Evolutionary conservation across 2,797 vertebrate genomes (phyloP), one percentile per base, ranked within the genome.

Genomic region (Bryconaethiops microstoma): DNA sequence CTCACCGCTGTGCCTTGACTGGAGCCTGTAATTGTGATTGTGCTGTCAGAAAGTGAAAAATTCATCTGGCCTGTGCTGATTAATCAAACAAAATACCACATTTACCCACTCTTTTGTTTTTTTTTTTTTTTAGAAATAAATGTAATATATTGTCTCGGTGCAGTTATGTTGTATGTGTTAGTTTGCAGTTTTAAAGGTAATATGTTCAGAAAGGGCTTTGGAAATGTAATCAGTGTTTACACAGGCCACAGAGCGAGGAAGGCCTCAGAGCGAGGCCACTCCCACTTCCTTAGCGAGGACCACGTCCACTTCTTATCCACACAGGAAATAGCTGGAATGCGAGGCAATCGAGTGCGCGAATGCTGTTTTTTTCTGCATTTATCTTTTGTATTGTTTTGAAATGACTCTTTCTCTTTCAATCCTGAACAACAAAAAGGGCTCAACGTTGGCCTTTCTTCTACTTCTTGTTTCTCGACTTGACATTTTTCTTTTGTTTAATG

Each of bases 221-320:
- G 82, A 87, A 90, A 90, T 74, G 87, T 88, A 92, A 91, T 92
- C 88, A 68, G 42, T 92, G 92, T 94, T 94, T 91, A 90, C 87
- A 85, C 91, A 91, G 90, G 35, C 81, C 79, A 62, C 81, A 86
- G 82, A 78, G 86, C 84, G 75, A 83, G 73, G 82, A 74, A 64
- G 86, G 83, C 86, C 81, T 62, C 79, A 84, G 67, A 62, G 74
- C 72, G 16, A 85, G 79, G 82, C 83, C 86, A 88, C 81, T 76
- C 86, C 90, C 25, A 90, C 88, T 89, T 93, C 92, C 84, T 89
- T 84, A 75, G 84, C 42, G 6, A 80, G 59, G 12, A 83, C 81
- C 88, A 85, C 84, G 71, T 86, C 81, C 77, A 88, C 88, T 93
- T 93, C 90, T 90, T 91, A 48, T 77, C 83, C 29, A 19, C 76